phyloP scores from a whole-genome alignment of 1,140 invertebrate species.

The Drosophila mojavensis region DNA sequence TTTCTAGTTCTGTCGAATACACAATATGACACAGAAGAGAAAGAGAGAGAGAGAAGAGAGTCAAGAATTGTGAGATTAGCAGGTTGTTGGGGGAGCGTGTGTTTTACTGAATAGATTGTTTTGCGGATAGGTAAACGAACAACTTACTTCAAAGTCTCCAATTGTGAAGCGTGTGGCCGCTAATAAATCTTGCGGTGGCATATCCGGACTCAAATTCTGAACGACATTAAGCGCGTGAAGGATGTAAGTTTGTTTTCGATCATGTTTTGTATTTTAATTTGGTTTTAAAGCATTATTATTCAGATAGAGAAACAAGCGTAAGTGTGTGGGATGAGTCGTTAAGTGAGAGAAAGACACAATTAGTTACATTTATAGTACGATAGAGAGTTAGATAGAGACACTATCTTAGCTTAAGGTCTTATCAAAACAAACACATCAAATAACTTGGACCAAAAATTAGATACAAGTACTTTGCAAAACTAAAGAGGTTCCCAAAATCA shows the following conservation, averaged over 20 bases:
- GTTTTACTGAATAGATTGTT: slow-evolving; percentile 7
- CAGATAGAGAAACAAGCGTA: slow-evolving; percentile 67
- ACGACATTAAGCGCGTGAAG: slow-evolving; percentile 60
- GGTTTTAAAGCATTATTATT: slow-evolving; percentile 57
- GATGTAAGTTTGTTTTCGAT: slow-evolving; percentile 31
- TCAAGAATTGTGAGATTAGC: slow-evolving; percentile 66
- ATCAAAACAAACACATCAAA: slow-evolving; percentile 60
- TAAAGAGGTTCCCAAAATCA: slow-evolving; percentile 31
- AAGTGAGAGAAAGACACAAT: slow-evolving; percentile 79
- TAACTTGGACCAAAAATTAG: slow-evolving; percentile 8
- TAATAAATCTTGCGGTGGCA: slow-evolving; percentile 86
- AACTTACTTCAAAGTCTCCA: slow-evolving; percentile 87
- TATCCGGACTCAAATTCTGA: slow-evolving; percentile 87
- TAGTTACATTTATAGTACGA: slow-evolving; percentile 67
- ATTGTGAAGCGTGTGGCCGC: slow-evolving; percentile 87
- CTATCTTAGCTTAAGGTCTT: slow-evolving; percentile 21
- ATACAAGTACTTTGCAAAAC: slow-evolving; percentile 27
- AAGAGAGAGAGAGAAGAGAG: slow-evolving; percentile 53
- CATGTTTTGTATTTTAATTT: slow-evolving; percentile 15
- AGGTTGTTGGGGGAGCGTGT: slow-evolving; percentile 35
- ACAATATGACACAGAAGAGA: slow-evolving; percentile 31
- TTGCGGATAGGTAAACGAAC: slow-evolving; percentile 41
- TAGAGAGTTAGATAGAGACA: slow-evolving; percentile 35
- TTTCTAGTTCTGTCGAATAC: slow-evolving; percentile 64
- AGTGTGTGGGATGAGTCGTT: slow-evolving; percentile 56